Evolutionary conservation across 2,888 invertebrate genomes (phyloP), one percentile per base, ranked within the genome.

Genomic region (Diaphora mendica): DNA sequence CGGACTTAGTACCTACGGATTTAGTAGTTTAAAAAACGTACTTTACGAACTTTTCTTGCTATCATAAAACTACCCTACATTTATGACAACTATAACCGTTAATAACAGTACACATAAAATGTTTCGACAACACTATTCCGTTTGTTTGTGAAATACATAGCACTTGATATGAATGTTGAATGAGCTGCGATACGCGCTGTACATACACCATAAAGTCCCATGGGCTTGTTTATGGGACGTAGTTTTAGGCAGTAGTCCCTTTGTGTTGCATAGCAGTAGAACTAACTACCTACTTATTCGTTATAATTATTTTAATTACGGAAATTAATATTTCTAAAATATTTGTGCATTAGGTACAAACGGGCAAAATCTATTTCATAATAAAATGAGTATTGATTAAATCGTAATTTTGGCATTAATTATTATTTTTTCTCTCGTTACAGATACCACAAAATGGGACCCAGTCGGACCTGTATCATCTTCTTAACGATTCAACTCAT

Each of bases 401-500:
- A n/a, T 55, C n/a, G 2, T 33, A 48, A 13, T 48, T 33, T 35
- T 4, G 20, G 42, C 20, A 8, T 62, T 17, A 55, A 35, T 30
- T 69, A 20, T 9, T 39, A 30, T 42, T 11, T 0, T 72, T 55
- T 51, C 26, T 72, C 77, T 87, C 87, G 3, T 26, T 20, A 26
- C 93, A 95, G 94, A 85, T 80, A 30, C 48, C 33, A 73, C 80
- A 79, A 89, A 77, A 95, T 95, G 95, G 90, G 89, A 68, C 76
- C 79, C 9, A 80, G 88, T 64, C 89, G 87, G 77, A 88, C 90
- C 23, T 92, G 90, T 70, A 85, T 95, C 35, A 74, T 94, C 35
- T 82, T 95, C 82, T 81, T 94, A 73, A 88, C 88, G 48, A 85
- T 94, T 74, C 94, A 95, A 42, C 84, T 95, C 75, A 76, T 93